Evolutionary conservation across 2,113 vertebrate genomes (phyloP).

Genomic region (Pipa parva): DNA sequence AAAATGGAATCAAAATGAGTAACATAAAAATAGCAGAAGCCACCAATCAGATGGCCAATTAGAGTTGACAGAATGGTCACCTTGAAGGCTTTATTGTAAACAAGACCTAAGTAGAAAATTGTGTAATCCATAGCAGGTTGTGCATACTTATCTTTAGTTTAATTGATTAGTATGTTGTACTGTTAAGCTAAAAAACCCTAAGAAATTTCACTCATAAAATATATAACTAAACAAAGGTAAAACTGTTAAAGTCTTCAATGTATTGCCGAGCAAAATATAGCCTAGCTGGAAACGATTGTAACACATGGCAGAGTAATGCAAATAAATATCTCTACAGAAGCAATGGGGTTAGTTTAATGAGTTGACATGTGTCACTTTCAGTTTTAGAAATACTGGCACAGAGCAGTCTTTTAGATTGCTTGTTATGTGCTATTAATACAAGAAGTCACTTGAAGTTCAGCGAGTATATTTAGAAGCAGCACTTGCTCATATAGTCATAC

Average conservation of each 20-base stretch:
- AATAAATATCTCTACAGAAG: not conserved
- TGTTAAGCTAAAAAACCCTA: too few species aligned
- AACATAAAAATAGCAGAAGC: too few species aligned
- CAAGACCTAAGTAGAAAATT: too few species aligned
- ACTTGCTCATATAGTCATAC: slow-evolving; percentile 58
- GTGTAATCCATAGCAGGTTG: too few species aligned
- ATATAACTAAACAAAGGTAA: too few species aligned
- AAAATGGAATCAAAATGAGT: too few species aligned
- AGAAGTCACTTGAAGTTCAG: slow-evolving; percentile 70
- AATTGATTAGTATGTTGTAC: too few species aligned
- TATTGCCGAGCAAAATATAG: not conserved
- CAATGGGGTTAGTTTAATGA: slow-evolving; percentile 5
- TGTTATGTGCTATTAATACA: slow-evolving; percentile 68
- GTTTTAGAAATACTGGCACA: slow-evolving; percentile 45
- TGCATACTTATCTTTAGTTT: too few species aligned
- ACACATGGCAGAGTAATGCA: not conserved
- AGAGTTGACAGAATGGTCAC: too few species aligned
- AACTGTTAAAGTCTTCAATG: not conserved
- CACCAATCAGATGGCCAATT: too few species aligned
- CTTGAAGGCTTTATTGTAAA: too few species aligned
- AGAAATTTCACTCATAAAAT: too few species aligned
- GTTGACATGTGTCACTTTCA: slow-evolving; percentile 15
- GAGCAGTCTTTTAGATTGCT: slow-evolving; percentile 62
- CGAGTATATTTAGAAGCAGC: slow-evolving; percentile 68
- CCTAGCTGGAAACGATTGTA: not conserved